Conservation (phyloP, 1,140 invertebrate species). For the Drosophila melanogaster region Release_6_plus_ISO1_MT NT_033779.5:16808001-16808500, state of each 20-base stretch:
- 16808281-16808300: neutral
- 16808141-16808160: no score
- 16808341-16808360: slow-evolving; percentile 15
- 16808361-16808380: slow-evolving; percentile 51
- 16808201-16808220: no score
- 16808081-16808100: neutral
- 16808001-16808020: slow-evolving; percentile 5
- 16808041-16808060: slow-evolving; percentile 15
- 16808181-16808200: no score
- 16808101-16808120: slow-evolving; percentile 6
- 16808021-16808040: slow-evolving; percentile 8
- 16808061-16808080: slow-evolving; percentile 11
- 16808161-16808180: no score
- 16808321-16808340: slow-evolving; percentile 14
- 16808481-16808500: slow-evolving; percentile 38
- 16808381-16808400: slow-evolving; percentile 46
- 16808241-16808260: neutral
- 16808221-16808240: neutral
- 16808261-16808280: neutral
- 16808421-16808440: slow-evolving; percentile 49
- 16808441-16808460: slow-evolving; percentile 46
- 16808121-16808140: slow-evolving; percentile 1
- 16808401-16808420: slow-evolving; percentile 39
- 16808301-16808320: slow-evolving; percentile 5
- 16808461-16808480: slow-evolving; percentile 20